Percentiles rank a stretch among this genome's conserved stretches.
Conservation (phyloP, 2,113 vertebrate species). For the Megaleporinus macrocephalus region DNA sequence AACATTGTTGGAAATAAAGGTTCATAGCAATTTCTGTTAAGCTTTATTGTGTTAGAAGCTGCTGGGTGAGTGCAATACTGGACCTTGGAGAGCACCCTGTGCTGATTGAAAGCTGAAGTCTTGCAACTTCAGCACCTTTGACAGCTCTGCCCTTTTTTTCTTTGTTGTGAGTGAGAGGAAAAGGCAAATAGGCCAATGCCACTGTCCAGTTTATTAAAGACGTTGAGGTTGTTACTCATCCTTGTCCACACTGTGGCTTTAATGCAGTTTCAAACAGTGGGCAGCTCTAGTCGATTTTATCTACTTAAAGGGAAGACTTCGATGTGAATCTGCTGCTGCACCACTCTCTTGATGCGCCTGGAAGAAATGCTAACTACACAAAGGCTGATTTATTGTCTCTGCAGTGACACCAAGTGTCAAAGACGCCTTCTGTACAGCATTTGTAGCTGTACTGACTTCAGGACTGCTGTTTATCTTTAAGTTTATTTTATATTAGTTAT, state of each 20-base stretch:
- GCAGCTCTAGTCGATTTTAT: background rate
- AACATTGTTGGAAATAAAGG: background rate
- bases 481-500: background rate
- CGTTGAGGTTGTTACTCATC: background rate
- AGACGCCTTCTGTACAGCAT: background rate
- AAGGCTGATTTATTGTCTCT: constrained; percentile 6
- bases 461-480: background rate
- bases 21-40: background rate
- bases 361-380: background rate
- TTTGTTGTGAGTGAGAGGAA: background rate
- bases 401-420: background rate
- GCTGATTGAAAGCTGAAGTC: constrained; percentile 13
- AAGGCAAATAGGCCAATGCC: background rate
- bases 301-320: background rate
- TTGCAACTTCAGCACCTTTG: constrained; percentile 14
- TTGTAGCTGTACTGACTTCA: background rate
- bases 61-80: background rate
- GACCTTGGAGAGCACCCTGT: constrained; percentile 23
- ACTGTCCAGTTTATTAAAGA: background rate
- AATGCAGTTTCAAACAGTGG: background rate
- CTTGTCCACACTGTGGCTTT: background rate
- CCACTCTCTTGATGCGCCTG: background rate
- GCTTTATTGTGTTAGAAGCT: constrained; percentile 4
- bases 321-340: constrained; percentile 1
- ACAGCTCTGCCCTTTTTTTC: background rate